A percentile compares a stretch with the other conserved stretches of the same genome.
Conservation (phyloP, 2,797 vertebrate species). For the Heliangelus exortis region DNA sequence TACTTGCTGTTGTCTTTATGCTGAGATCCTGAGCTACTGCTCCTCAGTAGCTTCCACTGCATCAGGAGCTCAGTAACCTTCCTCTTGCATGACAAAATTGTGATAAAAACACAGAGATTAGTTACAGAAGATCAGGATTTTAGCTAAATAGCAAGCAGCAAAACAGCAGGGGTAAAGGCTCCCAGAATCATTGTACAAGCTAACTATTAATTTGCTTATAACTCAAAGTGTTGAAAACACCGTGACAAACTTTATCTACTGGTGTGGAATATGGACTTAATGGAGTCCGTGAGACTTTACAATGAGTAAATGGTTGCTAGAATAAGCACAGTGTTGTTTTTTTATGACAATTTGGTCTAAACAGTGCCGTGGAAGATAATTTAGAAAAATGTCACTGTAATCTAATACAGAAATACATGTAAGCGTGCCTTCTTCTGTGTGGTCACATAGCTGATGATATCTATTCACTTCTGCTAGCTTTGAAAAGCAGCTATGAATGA, state of each 20-base stretch:
- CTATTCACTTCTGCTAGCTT: background rate
- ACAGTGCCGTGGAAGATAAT: background rate
- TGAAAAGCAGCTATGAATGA: background rate
- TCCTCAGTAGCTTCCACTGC: background rate
- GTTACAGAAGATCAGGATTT: background rate
- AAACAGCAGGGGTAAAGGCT: background rate
- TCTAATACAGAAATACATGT: background rate
- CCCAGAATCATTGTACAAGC: background rate
- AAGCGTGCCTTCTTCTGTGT: background rate
- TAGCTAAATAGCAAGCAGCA: background rate
- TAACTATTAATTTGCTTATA: background rate
- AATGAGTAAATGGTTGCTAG: background rate
- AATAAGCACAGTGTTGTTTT: background rate
- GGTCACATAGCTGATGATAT: background rate
- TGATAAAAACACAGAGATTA: background rate
- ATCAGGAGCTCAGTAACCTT: background rate
- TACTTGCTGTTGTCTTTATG: background rate
- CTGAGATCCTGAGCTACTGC: background rate
- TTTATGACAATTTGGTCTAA: background rate
- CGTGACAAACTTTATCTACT: background rate
- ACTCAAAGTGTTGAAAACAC: background rate
- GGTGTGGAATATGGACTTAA: background rate
- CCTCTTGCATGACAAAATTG: background rate
- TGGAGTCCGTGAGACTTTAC: too few species aligned
- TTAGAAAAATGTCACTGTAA: background rate